Evolutionary conservation across 2,888 invertebrate genomes (phyloP).

Genomic region (Gibbula magus): DNA sequence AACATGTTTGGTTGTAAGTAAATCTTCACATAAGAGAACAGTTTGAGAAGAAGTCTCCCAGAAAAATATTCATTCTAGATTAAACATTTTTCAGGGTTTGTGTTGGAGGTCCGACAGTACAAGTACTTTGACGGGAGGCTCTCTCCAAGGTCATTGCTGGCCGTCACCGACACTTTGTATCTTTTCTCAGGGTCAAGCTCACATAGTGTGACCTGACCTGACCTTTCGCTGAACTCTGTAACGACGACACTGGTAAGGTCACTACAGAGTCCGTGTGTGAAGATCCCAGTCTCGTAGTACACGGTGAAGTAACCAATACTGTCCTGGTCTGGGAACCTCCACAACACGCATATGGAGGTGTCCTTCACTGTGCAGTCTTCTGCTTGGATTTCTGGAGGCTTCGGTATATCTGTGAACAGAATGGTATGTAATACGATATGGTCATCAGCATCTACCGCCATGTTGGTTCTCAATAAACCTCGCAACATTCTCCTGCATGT

Average conservation of each 20-base stretch:
- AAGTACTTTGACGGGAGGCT: slow-evolving; percentile 2
- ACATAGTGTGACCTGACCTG: slow-evolving; percentile 5
- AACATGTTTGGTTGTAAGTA: not conserved
- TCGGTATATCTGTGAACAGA: not conserved
- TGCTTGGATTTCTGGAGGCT: not conserved
- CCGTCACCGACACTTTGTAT: slow-evolving; percentile 13
- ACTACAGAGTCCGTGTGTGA: not conserved
- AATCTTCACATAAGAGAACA: too few relatives aligned
- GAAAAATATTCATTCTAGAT: not conserved
- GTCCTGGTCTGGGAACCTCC: not conserved
- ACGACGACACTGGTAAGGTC: not conserved
- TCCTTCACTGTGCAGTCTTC: not conserved
- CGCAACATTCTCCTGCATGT: too few relatives aligned
- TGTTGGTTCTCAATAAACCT: too few relatives aligned
- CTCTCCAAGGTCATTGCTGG: slow-evolving; percentile 16
- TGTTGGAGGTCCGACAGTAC: not conserved
- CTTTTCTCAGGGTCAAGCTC: slow-evolving; percentile 12
- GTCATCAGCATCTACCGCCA: too few relatives aligned
- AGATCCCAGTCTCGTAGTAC: slow-evolving; percentile 18
- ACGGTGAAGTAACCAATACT: slow-evolving; percentile 15
- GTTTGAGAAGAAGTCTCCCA: too few relatives aligned
- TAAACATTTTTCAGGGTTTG: not conserved
- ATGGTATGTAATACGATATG: too few relatives aligned
- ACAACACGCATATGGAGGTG: not conserved
- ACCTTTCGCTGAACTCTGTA: not conserved